Evolutionary conservation across 2,797 vertebrate species (phyloP).

Genomic region (Platalea minor): DNA sequence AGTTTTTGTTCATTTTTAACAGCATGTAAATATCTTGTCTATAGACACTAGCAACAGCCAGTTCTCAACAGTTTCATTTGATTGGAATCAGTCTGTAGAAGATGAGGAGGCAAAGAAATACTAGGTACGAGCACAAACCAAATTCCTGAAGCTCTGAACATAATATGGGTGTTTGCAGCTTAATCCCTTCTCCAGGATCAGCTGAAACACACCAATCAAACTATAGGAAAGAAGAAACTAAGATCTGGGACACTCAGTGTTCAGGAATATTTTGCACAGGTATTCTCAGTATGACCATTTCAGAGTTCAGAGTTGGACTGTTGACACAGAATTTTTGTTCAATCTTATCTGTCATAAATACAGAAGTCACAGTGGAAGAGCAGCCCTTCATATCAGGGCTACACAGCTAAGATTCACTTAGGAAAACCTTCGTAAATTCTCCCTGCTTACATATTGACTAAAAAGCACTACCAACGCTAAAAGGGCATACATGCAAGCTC

Average conservation of each 20-base stretch:
- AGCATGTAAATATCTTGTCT: background rate
- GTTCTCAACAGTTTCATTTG: background rate
- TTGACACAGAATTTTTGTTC: background rate
- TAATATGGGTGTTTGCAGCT: background rate
- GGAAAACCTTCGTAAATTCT: background rate
- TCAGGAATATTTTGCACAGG: background rate
- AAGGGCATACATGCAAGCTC: background rate
- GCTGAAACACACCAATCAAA: background rate
- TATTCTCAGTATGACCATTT: background rate
- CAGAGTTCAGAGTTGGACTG: background rate
- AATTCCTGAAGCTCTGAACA: background rate
- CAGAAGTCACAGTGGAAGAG: background rate
- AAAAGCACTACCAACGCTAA: background rate
- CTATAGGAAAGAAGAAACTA: background rate
- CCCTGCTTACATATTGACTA: background rate
- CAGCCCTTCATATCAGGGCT: background rate
- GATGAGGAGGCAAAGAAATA: background rate
- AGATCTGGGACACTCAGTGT: background rate
- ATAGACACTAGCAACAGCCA: background rate
- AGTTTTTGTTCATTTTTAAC: conserved; percentile 7
- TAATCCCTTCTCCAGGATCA: background rate
- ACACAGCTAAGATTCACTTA: background rate
- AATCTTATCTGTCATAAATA: background rate
- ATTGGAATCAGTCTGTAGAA: background rate
- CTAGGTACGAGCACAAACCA: background rate